Evolutionary conservation across 1,140 invertebrate species (phyloP), one percentile per base, ranked within the genome.

Genomic region (Drosophila kepulauana): DNA sequence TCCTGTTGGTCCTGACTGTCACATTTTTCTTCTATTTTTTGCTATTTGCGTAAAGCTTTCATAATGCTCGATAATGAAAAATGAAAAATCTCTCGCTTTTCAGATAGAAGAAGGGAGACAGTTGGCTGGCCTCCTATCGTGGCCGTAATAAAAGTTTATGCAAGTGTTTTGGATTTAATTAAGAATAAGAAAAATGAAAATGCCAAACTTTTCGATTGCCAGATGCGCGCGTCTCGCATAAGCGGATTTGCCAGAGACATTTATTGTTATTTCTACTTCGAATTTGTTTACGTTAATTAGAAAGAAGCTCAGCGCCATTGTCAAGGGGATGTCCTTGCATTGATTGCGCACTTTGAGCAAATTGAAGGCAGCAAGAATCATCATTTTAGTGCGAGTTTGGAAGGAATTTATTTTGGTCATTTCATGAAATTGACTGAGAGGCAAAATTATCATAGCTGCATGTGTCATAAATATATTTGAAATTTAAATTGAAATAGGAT

Each of bases 231-330:
- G 71, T 85, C 62, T 63, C 72, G 75, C 59, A 62, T 89, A 89
- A 89, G 88, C 88, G 81, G 85, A 90, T 89, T 89, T 89, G 46
- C 63, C 28, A 35, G 16, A 80, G 81, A 82, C 74, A 90, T 85
- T 88, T 88, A 81, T 88, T 89, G 70, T 89, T 82, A 87, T 81
- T 88, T 89, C 82, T 84, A 49, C 41, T 67, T 45, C 52, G 28
- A 78, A 88, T 84, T 78, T 89, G 81, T 89, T 88, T 89, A 75
- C 80, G 84, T 81, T 88, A 88, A 88, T 88, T 88, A 84, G 78
- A 78, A 58, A 8, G 8, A 56, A 51, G 49, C 45, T 54, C 15
- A 11, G 20, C 41, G 1, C 1, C 25, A 57, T 1, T 13, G 58
- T 30, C 46, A 16, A 25, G 48, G 30, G 51, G 41, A 66, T 61